Evolutionary conservation across 1,140 invertebrate species (phyloP).

Genomic region (Platyscapa corneri): DNA sequence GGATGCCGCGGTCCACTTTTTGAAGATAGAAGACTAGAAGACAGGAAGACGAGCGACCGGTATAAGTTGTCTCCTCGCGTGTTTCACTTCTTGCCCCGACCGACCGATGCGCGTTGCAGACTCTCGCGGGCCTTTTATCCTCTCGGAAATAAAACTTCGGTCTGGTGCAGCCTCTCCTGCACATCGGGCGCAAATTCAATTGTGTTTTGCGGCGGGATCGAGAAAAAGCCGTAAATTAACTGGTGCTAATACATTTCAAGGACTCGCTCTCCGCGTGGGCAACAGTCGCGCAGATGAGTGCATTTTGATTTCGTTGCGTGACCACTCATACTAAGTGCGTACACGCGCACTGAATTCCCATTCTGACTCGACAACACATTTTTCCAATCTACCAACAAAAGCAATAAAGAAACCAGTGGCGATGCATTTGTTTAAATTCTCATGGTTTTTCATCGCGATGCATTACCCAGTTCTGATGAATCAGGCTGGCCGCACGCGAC

Average conservation of each 20-base stretch:
- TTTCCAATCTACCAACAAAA: constrained; percentile 5
- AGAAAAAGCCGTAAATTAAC: constrained; percentile 26
- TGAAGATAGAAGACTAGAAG: constrained; percentile 42
- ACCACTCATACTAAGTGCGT: background rate
- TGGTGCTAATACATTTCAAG: constrained; percentile 32
- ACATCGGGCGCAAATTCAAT: constrained; percentile 37
- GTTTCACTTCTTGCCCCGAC: constrained; percentile 41
- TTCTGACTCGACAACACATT: background rate
- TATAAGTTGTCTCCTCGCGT: constrained; percentile 48
- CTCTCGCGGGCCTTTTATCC: background rate
- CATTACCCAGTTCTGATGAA: no score
- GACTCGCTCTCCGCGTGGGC: constrained; percentile 13
- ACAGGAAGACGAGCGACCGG: background rate
- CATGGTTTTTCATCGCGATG: background rate
- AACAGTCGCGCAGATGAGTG: background rate
- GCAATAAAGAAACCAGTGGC: background rate
- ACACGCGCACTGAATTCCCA: background rate
- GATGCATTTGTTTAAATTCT: background rate
- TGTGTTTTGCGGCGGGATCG: constrained; percentile 16
- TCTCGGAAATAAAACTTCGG: background rate
- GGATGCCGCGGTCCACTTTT: constrained; percentile 56
- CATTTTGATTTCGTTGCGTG: background rate
- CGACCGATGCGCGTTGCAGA: background rate
- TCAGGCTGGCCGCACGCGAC: no score
- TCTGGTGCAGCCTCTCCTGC: constrained; percentile 10